A percentile compares a stretch with the other conserved stretches of the same genome.
phyloP scores from a whole-genome alignment of 2,797 vertebrate genomes.

The Sciurus carolinensis region DNA sequence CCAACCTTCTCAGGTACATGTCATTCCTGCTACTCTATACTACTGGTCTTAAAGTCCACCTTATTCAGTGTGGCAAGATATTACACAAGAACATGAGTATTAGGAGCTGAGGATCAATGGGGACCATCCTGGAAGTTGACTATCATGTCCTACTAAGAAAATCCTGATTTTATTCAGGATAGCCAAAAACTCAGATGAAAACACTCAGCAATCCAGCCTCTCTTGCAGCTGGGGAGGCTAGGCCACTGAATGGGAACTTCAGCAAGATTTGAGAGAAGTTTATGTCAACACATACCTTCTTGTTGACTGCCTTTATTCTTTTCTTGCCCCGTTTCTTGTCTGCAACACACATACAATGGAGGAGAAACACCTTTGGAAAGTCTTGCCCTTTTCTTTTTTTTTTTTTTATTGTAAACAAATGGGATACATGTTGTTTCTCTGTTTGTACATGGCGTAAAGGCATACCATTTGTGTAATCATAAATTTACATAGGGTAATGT shows the following conservation, averaged over 20 bases:
- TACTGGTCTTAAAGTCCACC: no score
- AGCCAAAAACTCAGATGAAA: background rate
- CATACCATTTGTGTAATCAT: no score
- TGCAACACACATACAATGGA: background rate
- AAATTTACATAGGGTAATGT: no score
- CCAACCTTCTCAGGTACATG: accelerated
- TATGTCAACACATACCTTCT: background rate
- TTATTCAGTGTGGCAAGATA: background rate
- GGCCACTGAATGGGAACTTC: background rate
- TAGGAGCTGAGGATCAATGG: no score
- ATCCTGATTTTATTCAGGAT: background rate
- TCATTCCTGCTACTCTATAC: background rate
- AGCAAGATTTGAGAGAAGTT: background rate
- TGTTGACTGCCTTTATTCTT: background rate
- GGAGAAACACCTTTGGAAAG: background rate
- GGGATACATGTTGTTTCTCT: no score
- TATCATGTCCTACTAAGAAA: background rate
- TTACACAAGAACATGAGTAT: background rate
- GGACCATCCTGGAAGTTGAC: background rate
- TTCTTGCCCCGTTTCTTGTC: background rate
- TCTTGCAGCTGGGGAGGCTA: background rate
- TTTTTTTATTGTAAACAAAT: no score
- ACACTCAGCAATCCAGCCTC: background rate
- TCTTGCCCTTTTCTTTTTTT: background rate
- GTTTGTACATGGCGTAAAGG: no score